Evolutionary conservation across 2,888 invertebrate genomes (phyloP).

Genomic region (Drosophila atroscutellata): DNA sequence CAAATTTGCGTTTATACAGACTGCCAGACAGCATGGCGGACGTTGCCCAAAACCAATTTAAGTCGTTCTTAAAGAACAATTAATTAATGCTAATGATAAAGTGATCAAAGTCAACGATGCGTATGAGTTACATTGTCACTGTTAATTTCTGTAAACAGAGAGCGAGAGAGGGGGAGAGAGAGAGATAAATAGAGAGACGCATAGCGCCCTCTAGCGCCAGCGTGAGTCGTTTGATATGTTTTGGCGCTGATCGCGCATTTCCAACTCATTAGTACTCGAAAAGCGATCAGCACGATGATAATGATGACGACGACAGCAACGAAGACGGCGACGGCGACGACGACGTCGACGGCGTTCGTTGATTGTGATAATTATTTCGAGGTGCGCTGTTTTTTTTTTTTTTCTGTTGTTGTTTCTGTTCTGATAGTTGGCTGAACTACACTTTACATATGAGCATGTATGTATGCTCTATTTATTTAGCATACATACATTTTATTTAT

Average conservation of each 20-base stretch:
- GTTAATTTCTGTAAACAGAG: constrained; percentile 8
- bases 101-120: constrained; percentile 30
- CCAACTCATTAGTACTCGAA: constrained; percentile 6
- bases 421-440: constrained; percentile 34
- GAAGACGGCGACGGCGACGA: not conserved
- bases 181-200: constrained; percentile 3
- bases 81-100: constrained; percentile 20
- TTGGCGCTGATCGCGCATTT: constrained; percentile 13
- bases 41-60: too few relatives aligned
- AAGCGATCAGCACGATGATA: constrained; percentile 45
- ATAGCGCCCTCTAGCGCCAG: constrained; percentile 6
- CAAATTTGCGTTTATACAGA: too few relatives aligned
- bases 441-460: constrained; percentile 53
- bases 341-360: constrained; percentile 15
- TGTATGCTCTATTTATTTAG: constrained; percentile 50
- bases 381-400: constrained; percentile 27
- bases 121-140: constrained; percentile 29
- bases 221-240: constrained; percentile 1
- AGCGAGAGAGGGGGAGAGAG: not conserved
- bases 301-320: constrained; percentile 12
- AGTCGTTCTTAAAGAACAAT: not conserved
- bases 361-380: constrained; percentile 51
- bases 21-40: too few relatives aligned
- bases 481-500: not conserved
- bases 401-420: not conserved